Percentiles rank a stretch among this genome's conserved stretches.
phyloP scores from a whole-genome alignment of 2,797 vertebrate genomes.

The Syngnathus acus region DNA sequence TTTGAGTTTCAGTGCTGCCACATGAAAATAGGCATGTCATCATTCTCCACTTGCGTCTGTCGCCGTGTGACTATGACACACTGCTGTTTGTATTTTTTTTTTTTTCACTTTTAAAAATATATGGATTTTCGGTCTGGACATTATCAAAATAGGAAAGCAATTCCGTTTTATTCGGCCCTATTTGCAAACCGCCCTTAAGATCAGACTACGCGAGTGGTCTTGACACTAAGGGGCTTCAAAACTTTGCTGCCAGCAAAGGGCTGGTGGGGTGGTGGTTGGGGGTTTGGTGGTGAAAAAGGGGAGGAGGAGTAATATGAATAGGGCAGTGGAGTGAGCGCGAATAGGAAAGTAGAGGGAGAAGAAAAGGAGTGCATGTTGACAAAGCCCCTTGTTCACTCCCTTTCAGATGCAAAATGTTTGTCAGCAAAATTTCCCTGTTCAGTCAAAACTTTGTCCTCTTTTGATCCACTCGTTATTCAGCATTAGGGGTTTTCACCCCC shows the following conservation, averaged over 20 bases:
- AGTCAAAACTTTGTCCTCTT: slow-evolving; percentile 36
- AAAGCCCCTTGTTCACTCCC: slow-evolving; percentile 35
- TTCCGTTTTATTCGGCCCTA: background rate
- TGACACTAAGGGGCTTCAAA: slow-evolving; percentile 41
- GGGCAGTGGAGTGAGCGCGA: slow-evolving; percentile 50
- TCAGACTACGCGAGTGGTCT: background rate
- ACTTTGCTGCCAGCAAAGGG: slow-evolving; percentile 60
- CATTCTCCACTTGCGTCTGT: slow-evolving; percentile 28
- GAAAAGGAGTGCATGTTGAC: slow-evolving; percentile 42
- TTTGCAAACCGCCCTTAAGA: background rate
- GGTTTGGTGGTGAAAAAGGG: slow-evolving; percentile 17
- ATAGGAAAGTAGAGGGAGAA: slow-evolving; percentile 38
- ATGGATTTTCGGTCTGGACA: background rate
- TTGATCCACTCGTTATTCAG: background rate
- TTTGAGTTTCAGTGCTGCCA: slow-evolving; percentile 54
- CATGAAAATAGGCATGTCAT: slow-evolving; percentile 55
- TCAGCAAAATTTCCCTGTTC: slow-evolving; percentile 28
- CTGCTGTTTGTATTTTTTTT: background rate
- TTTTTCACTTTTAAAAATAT: background rate
- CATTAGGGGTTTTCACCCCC: background rate
- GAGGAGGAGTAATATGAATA: slow-evolving; percentile 57
- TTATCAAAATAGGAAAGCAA: background rate
- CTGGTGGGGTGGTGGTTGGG: slow-evolving; percentile 26
- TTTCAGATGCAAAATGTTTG: slow-evolving; percentile 39
- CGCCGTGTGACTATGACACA: background rate